Conservation (phyloP, 2,113 vertebrate genomes). For the Anarhynchus alexandrinus region DNA sequence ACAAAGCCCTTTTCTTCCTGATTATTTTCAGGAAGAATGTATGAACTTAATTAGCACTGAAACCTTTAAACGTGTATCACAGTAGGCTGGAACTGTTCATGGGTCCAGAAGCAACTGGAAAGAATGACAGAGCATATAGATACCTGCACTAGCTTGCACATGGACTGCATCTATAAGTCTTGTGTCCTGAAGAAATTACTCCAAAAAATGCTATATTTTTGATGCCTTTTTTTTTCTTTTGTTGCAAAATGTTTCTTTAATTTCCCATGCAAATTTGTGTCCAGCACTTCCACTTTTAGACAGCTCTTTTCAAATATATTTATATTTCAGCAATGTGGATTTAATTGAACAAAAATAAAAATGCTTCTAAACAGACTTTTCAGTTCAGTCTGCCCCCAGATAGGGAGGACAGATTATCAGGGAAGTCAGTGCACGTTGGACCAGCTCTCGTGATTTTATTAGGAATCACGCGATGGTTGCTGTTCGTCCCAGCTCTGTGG, state of each 20-base stretch:
- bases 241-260: neutral
- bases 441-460: neutral
- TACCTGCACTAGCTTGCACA: neutral
- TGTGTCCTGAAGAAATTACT: neutral
- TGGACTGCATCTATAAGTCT: neutral
- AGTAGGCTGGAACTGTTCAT: neutral
- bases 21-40: neutral
- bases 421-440: neutral
- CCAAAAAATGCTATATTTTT: neutral
- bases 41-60: neutral
- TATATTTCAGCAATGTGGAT: neutral
- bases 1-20: neutral
- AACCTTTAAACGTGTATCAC: neutral
- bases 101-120: neutral
- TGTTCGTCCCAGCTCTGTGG: neutral
- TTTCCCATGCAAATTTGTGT: neutral
- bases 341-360: neutral
- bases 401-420: neutral
- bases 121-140: neutral
- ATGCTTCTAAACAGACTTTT: neutral
- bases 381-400: neutral
- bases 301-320: neutral
- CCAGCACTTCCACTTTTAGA: neutral
- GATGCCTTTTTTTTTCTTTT: neutral
- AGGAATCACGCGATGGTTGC: neutral